Conservation (phyloP, 2,888 invertebrate genomes). For the Spodoptera exigua region DNA sequence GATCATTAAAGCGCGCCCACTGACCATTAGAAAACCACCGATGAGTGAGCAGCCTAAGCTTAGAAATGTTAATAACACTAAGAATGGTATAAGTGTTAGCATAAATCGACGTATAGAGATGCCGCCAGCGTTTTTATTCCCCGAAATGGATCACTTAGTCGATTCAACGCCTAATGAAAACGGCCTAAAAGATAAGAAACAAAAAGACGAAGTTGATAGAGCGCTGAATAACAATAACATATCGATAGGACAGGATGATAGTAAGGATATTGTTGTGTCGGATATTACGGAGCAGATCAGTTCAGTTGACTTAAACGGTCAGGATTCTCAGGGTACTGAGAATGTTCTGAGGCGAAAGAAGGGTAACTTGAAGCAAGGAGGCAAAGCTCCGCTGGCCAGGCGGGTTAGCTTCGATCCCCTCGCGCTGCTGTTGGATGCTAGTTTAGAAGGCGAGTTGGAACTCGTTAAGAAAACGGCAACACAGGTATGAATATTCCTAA, state of each 20-base stretch:
- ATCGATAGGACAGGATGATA: slow-evolving; percentile 73
- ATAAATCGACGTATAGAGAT: slow-evolving; percentile 94
- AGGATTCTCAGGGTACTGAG: slow-evolving; percentile 88
- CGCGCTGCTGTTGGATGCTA: slow-evolving; percentile 98
- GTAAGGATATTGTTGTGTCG: slow-evolving; percentile 78
- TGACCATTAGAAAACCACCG: slow-evolving; percentile 95
- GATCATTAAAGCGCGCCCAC: slow-evolving; percentile 94
- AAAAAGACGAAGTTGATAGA: slow-evolving; percentile 84
- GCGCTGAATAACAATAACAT: slow-evolving; percentile 76
- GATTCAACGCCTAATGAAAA: slow-evolving; percentile 82
- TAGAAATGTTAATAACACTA: slow-evolving; percentile 88
- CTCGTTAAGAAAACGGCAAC: slow-evolving; percentile 98
- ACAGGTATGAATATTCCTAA: slow-evolving; percentile 88
- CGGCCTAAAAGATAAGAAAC: slow-evolving; percentile 78
- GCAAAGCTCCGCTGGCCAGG: slow-evolving; percentile 93
- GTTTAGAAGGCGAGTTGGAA: slow-evolving; percentile 99
- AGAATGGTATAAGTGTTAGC: slow-evolving; percentile 91
- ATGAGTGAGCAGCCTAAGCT: slow-evolving; percentile 94
- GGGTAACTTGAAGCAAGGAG: slow-evolving; percentile 93
- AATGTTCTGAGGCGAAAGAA: slow-evolving; percentile 92
- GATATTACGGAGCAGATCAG: slow-evolving; percentile 87
- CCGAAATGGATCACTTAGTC: slow-evolving; percentile 91
- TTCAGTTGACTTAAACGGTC: slow-evolving; percentile 86
- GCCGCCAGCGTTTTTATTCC: slow-evolving; percentile 94
- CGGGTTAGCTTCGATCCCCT: slow-evolving; percentile 99